Evolutionary conservation across 2,797 vertebrate genomes (phyloP), one percentile per base, ranked within the genome.

Genomic region (Psittacula derbiana): DNA sequence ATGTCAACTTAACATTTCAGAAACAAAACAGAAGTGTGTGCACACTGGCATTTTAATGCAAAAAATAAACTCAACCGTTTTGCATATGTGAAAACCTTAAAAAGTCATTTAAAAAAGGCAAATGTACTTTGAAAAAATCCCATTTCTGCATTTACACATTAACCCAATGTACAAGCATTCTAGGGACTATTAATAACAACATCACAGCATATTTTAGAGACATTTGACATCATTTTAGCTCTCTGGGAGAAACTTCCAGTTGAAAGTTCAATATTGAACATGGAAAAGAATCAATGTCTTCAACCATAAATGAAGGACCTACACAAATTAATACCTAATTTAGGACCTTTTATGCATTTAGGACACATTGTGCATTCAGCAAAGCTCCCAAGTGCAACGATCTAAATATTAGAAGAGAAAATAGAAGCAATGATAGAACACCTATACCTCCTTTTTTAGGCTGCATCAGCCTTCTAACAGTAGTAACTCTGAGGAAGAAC

Each of bases 131-230:
- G 38, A 71, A 86, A 71, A 86, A 79, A 55, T 41, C 28, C 38
- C 28, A 74, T 67, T 76, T 76, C 62, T 86, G 12, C 38, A 64
- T 41, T 84, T 86, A 64, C 12, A 86, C n/a, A 33, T 52, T 38
- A 87, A 74, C 13, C 30, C 19, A 41, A n/a, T 65, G 78, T 69
- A 69, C 38, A 89, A 53, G 61, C 53, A 87, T 78, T 92, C 87
- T 20, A 94, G 62, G 75, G 30, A 93, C 90, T 65, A 93, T 69
- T 88, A 94, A 50, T 76, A 94, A 88, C 12, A 93, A 30, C 40
- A 85, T 24, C 53, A 92, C 38, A 85, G 64, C 24, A 5, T 43
- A 73, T 65, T 90, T 90, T 72, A 58, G 38, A 94, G 64, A 57
- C 43, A 78, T 78, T 31, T 74, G 55, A 75, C 74, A 82, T 67